Evolutionary conservation across 2,113 vertebrate genomes (phyloP).

Genomic region (Athene noctua): DNA sequence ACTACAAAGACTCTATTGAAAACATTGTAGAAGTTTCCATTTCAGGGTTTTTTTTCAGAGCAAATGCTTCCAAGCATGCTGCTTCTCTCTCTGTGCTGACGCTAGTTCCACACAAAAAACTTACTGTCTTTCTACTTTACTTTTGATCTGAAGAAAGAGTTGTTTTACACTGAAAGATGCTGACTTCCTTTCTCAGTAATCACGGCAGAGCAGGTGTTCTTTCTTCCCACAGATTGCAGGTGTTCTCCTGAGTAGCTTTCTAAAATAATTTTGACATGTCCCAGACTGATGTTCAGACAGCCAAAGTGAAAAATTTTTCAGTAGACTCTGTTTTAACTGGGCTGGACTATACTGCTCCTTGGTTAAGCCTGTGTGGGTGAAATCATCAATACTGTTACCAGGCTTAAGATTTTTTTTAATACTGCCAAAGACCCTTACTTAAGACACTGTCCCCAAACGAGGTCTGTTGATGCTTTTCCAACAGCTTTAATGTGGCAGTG

Average conservation of each 20-base stretch:
- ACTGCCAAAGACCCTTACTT: background rate
- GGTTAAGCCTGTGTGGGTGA: background rate
- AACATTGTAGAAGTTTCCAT: background rate
- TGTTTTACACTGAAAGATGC: background rate
- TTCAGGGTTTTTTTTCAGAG: background rate
- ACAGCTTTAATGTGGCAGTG: background rate
- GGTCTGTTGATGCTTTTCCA: background rate
- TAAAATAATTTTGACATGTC: slow-evolving; percentile 1
- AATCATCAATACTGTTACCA: background rate
- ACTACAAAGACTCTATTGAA: background rate
- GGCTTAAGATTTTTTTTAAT: background rate
- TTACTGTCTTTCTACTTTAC: slow-evolving; percentile 18
- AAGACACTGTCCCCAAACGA: background rate
- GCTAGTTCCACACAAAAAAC: background rate
- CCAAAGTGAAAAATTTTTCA: background rate
- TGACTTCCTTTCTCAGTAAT: slow-evolving; percentile 10
- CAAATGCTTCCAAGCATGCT: background rate
- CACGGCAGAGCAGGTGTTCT: background rate
- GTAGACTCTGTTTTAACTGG: background rate
- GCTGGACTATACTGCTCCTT: background rate
- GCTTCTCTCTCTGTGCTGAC: background rate
- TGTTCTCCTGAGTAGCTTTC: slow-evolving; percentile 5
- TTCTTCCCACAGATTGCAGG: slow-evolving; percentile 19
- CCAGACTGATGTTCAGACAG: background rate
- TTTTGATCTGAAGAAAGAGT: slow-evolving; percentile 32